Evolutionary conservation across 2,797 vertebrate genomes (phyloP), one percentile per base, ranked within the genome.

Genomic region (Gadopsis bispinosus): DNA sequence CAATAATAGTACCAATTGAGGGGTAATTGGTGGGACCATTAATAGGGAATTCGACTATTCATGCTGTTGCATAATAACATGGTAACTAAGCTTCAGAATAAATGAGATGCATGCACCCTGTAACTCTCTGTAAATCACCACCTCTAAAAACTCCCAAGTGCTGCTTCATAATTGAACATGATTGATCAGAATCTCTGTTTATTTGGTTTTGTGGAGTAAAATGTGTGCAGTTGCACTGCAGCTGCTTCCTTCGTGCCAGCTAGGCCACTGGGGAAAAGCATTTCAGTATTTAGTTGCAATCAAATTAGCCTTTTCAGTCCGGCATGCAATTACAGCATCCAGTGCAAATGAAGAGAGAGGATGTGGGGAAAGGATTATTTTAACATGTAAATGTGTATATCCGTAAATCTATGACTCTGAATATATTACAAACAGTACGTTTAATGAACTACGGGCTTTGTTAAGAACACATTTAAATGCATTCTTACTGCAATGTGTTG

Each of bases 181-280:
- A 50, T 19, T 73, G 22, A 67, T 63, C 20, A 67, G 13, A 60
- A 43, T 69, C 45, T 7, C 13, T 66, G 4, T 45, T 66, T 35
- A 20, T 66, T 53, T 26, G 5, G 8, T 54, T 50, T 9, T 67
- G 56, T 67, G 22, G 41, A 45, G n/a, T 59, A 22, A 62, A 70
- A 76, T 66, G 14, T 67, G 55, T 63, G 16, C 22, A 69, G 29
- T 74, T 9, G 29, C 59, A 70, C 22, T 69, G 71, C 72, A 77
- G 77, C 79, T 84, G 87, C 55, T 81, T 78, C 61, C 58, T 54
- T 72, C 22, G 11, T 66, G 65, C 31, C 75, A 73, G n/a, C 54
- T 45, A 67, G 69, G 73, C 71, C 85, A 83, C 35, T 73, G 39
- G 33, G 59, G 58, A 63, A 68, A 54, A 77, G 9, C 68, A 70